Evolutionary conservation across 2,888 invertebrate genomes (phyloP).

Genomic region (Metellina segmentata): DNA sequence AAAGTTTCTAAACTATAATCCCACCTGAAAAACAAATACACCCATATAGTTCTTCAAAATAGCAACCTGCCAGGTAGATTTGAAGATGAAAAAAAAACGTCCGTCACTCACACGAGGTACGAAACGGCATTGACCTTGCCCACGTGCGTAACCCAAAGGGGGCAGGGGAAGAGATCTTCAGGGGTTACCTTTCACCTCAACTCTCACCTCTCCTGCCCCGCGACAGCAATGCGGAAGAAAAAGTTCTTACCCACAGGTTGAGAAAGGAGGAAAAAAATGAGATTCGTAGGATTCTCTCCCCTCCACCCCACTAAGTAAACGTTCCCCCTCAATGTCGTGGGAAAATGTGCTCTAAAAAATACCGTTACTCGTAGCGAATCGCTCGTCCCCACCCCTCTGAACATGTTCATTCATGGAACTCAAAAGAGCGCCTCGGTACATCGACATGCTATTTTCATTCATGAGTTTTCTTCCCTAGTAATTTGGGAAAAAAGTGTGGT

Average conservation of each 20-base stretch:
- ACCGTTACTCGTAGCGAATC: slow-evolving; percentile 43
- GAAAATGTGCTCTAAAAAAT: slow-evolving; percentile 55
- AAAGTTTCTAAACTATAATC: no score
- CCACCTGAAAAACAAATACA: neutral
- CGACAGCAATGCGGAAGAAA: slow-evolving; percentile 66
- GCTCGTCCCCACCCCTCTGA: slow-evolving; percentile 3
- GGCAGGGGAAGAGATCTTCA: slow-evolving; percentile 10
- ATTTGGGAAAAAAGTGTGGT: no score
- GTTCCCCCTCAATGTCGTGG: slow-evolving; percentile 51
- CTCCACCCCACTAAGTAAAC: slow-evolving; percentile 53
- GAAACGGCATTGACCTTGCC: slow-evolving; percentile 62
- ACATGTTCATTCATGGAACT: slow-evolving; percentile 53
- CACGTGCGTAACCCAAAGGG: slow-evolving; percentile 31
- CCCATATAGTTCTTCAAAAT: neutral
- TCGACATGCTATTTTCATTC: slow-evolving; percentile 23
- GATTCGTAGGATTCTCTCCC: neutral
- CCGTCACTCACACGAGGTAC: neutral
- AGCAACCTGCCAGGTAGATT: neutral
- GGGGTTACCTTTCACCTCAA: slow-evolving; percentile 36
- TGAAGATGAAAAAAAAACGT: neutral
- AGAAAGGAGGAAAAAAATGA: neutral
- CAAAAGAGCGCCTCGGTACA: neutral
- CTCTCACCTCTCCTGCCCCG: slow-evolving; percentile 61
- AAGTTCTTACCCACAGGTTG: slow-evolving; percentile 53
- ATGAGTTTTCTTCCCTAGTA: neutral